Evolutionary conservation across 1,140 invertebrate species (phyloP).

Genomic region (Drosophila pruinosa): DNA sequence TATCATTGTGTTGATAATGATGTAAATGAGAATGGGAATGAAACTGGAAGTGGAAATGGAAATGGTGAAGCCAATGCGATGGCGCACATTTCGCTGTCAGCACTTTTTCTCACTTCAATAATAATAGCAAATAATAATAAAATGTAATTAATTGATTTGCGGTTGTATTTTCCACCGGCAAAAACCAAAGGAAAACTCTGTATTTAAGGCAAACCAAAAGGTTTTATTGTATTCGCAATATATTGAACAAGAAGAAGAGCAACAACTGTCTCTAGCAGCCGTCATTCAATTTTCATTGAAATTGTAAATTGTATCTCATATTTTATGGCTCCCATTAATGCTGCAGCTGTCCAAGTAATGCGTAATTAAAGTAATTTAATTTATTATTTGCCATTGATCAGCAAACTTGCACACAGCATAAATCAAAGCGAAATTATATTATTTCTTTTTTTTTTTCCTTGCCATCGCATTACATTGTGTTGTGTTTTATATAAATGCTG

Average conservation of each 20-base stretch:
- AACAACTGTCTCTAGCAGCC: conserved; percentile 58
- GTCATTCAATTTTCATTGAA: conserved; percentile 53
- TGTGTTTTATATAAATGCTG: conserved; percentile 66
- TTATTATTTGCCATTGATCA: conserved; percentile 80
- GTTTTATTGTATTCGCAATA: background rate
- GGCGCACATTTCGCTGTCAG: conserved; percentile 48
- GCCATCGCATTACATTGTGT: conserved; percentile 23
- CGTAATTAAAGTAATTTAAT: conserved; percentile 77
- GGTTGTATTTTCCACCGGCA: conserved; percentile 20
- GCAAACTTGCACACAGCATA: conserved; percentile 61
- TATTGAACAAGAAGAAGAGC: conserved; percentile 6
- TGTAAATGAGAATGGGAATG: background rate
- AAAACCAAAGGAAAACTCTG: background rate
- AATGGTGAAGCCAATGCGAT: background rate
- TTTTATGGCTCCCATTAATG: conserved; percentile 57
- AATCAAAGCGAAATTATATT: conserved; percentile 62
- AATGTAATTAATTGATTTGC: conserved; percentile 71
- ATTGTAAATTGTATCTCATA: conserved; percentile 66
- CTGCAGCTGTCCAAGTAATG: conserved; percentile 54
- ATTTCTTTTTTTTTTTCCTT: conserved; percentile 26
- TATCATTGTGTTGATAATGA: conserved; percentile 15
- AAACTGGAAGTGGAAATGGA: background rate
- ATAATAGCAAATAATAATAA: conserved; percentile 39
- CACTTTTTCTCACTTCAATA: conserved; percentile 46
- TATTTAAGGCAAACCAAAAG: conserved; percentile 39